Percentiles rank a stretch among this genome's conserved stretches.
phyloP scores from a whole-genome alignment of 2,797 vertebrate species.

The Urocyon cinereoargenteus region DNA sequence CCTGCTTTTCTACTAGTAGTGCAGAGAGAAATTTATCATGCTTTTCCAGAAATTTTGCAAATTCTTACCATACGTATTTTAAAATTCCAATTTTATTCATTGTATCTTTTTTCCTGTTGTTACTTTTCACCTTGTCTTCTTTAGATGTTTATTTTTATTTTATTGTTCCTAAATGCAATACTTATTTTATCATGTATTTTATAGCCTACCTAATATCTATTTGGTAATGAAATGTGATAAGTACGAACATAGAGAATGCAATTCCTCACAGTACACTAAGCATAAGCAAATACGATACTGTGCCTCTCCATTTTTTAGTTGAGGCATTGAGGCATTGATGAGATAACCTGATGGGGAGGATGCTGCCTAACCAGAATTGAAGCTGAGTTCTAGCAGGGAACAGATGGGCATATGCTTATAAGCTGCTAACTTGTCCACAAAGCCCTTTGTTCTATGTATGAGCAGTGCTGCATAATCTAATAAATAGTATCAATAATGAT shows the following conservation, averaged over 20 bases:
- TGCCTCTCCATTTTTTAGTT: neutral
- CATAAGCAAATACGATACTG: neutral
- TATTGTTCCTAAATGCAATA: neutral
- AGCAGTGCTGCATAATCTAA: conserved; percentile 79
- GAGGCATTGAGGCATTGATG: neutral
- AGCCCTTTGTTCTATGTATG: conserved; percentile 6
- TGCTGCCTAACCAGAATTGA: neutral
- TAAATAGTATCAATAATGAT: conserved; percentile 81
- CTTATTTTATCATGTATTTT: neutral
- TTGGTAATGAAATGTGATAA: neutral
- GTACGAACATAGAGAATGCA: neutral
- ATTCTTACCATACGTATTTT: neutral
- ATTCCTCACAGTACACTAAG: neutral
- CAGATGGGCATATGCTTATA: conserved; percentile 64
- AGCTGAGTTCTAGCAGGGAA: neutral
- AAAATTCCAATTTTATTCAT: neutral
- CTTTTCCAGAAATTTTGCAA: neutral
- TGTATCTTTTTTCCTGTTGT: neutral
- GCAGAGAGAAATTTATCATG: neutral
- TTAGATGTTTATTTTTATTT: neutral
- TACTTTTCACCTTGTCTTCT: neutral
- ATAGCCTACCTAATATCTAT: neutral
- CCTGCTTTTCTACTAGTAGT: neutral
- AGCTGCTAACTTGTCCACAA: conserved; percentile 55
- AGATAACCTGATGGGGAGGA: neutral